Evolutionary conservation across 2,888 invertebrate species (phyloP), one percentile per base, ranked within the genome.

Genomic region (Pasiphila rectangulata): DNA sequence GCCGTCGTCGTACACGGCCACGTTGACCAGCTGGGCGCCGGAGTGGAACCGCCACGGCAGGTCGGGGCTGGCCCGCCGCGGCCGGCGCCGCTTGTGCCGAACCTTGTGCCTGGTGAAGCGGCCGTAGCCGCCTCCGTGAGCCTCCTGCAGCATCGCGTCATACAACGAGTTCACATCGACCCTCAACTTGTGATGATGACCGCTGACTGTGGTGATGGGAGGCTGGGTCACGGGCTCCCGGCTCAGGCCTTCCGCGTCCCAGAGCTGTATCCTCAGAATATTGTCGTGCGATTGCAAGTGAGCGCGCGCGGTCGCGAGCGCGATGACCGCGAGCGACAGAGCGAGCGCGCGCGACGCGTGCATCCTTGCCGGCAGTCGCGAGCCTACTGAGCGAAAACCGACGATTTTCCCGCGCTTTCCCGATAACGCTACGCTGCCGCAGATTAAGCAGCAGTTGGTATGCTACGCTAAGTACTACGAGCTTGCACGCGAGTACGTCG

Each of bases 11-110:
- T 83, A 90, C 70, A 83, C 89, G 56, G 77, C 82, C 55, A 89
- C 89, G 75, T 88, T 90, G 73, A 86, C 72, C 72, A 85, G 64
- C 69, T 78, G 75, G 61, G 85, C 79, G 56, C 91, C 91, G 59
- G 80, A 70, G 64, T 89, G 89, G 74, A 90, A 90, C 75, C 89
- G 81, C 90, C 90, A 89, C 55, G 86, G 89, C 54, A 79, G 69
- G 29, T 84, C 83, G 15, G 69, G 65, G 20, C 79, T 79, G 55
- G 71, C 75, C 61, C 83, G 79, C 58, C 87, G 72, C 3, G 86
- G 74, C 69, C 86, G 75, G 45, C 88, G 81, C 57, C 89, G 69
- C 85, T 88, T 88, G 53, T 88, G 88, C 56, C 88, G 67, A 38
- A 87, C 88, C 70, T 79, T 79, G 47, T 88, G 88, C 47, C 85